Base-by-base conservation (phyloP, 2,888 invertebrate species). In the Dysmachus trigonus region DNA sequence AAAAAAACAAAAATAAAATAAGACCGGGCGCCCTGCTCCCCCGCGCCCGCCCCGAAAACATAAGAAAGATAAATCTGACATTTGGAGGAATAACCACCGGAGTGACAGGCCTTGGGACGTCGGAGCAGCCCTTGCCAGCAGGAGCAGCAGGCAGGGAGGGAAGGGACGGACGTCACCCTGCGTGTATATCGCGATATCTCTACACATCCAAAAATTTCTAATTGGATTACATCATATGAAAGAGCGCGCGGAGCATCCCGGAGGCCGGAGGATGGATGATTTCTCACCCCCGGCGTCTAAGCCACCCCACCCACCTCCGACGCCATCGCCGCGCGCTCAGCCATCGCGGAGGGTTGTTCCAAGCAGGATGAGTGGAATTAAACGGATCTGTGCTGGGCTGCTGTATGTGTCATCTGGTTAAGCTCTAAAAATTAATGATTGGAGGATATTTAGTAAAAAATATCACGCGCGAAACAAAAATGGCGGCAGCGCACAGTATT, bases 381-480 rank as follows among this genome's bases (percentile, higher is more conserved):
- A 86, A 86, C 86, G 81, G 85, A 86, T 86, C 86, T 85, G 72
- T 85, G 35, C 76, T 86, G 87, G 86, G 87, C 85, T 89, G 87
- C 88, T 89, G 88, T 89, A 89, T 89, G 89, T 91, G 91, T 91
- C 91, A 91, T 91, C 91, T 91, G 91, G 90, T 90, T 91, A 91
- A 91, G 91, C 91, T 91, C 91, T 91, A 91, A 91, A 91, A 91
- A 91, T 91, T 91, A 91, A 91, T 91, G 91, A 91, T 91, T 89
- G 88, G 87, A 86, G 85, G 85, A 88, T 85, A 87, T 81, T 74
- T 73, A 74, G 51, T 53, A 86, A 86, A 81, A 86, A 81, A 86
- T 82, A 53, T 82, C 82, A 73, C 81, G 86, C 73, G 86, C 51
- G 74, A 51, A 82, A 86, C 82, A 86, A 86, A 86, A 86, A 86